Evolutionary conservation across 2,888 invertebrate species (phyloP).

Genomic region (Lasioglossum zephyrum): DNA sequence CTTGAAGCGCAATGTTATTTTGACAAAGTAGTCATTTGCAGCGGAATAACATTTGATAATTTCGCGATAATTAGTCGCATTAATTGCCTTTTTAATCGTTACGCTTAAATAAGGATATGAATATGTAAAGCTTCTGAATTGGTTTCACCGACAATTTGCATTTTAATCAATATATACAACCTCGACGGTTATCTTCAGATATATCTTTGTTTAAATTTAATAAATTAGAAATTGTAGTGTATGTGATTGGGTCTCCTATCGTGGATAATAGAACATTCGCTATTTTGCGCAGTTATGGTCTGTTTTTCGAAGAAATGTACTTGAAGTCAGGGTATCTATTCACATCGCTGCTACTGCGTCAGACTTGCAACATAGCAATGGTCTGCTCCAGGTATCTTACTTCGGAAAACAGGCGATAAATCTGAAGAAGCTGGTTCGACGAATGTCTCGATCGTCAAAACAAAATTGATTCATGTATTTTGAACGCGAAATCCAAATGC

Average conservation of each 20-base stretch:
- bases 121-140: neutral
- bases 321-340: too few species aligned
- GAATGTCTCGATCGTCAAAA: too few species aligned
- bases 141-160: neutral
- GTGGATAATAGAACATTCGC: too few species aligned
- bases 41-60: slow-evolving; percentile 6
- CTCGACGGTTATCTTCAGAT: neutral
- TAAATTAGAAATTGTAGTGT: neutral
- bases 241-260: neutral
- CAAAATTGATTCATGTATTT: too few species aligned
- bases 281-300: too few species aligned
- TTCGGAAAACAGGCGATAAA: too few species aligned
- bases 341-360: too few species aligned
- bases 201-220: neutral
- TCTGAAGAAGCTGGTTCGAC: too few species aligned
- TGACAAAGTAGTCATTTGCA: neutral
- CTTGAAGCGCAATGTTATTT: slow-evolving; percentile 14
- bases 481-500: too few species aligned
- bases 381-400: too few species aligned
- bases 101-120: slow-evolving; percentile 3
- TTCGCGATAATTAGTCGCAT: neutral
- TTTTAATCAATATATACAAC: neutral
- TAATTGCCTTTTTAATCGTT: neutral
- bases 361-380: too few species aligned
- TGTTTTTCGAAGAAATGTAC: too few species aligned